A percentile compares a stretch with the other conserved stretches of the same genome.
Evolutionary conservation across 2,888 invertebrate genomes (phyloP).

Genomic region (Cenopis cana): DNA sequence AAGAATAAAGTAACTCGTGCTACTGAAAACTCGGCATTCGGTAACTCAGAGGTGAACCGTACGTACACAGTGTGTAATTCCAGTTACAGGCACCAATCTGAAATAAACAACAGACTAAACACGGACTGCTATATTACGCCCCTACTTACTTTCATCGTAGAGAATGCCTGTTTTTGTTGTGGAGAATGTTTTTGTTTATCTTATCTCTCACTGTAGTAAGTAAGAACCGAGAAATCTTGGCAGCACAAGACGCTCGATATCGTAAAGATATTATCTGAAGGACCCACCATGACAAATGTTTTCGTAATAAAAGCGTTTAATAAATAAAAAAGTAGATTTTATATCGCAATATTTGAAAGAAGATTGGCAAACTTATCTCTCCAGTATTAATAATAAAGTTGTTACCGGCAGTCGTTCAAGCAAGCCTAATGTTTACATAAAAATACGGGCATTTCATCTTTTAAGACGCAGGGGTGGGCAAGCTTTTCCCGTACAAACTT

Average conservation of each 20-base stretch:
- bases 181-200: constrained; percentile 35
- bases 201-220: constrained; percentile 30
- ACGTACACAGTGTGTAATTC: neutral
- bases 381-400: constrained; percentile 67
- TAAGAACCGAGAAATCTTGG: constrained; percentile 27
- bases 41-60: neutral
- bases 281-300: constrained; percentile 29
- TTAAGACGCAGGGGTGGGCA: no score
- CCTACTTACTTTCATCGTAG: neutral
- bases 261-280: constrained; percentile 35
- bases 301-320: constrained; percentile 42
- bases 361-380: constrained; percentile 58
- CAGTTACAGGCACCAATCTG: neutral
- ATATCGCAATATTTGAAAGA: constrained; percentile 51
- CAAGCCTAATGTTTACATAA: constrained; percentile 71
- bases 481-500: no score
- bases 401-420: constrained; percentile 61
- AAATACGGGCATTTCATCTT: constrained; percentile 67
- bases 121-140: neutral
- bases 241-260: constrained; percentile 25
- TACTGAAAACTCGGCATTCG: neutral
- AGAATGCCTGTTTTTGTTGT: constrained; percentile 17
- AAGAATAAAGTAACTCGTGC: neutral
- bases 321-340: constrained; percentile 52
- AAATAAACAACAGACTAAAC: neutral